Base-by-base conservation (phyloP, 2,888 invertebrate species). In the Mythimna albipuncta region DNA sequence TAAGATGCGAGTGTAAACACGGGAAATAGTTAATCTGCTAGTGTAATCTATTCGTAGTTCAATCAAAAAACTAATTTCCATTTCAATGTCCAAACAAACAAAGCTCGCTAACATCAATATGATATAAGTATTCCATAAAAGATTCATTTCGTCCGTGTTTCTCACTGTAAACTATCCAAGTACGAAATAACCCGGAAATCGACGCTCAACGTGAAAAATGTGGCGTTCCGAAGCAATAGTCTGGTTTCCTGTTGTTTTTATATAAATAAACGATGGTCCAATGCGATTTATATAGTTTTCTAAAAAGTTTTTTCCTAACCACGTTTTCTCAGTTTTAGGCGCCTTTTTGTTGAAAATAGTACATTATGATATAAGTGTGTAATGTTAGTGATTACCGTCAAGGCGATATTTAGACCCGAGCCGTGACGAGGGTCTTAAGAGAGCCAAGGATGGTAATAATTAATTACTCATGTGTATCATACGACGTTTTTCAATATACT, bases 121-220 rank as follows among this genome's bases (percentile, higher is more conserved):
- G 16, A 64, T 63, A 9, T 38, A 62, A 59, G 58, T 55, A 47
- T 68, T 75, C 54, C 47, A 74, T 26, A 55, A 54, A 74, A 71
- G 72, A 83, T 74, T 70, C 38, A 71, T 77, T 77, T 72, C 77
- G 44, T 75, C 32, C 57, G 59, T 70, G 52, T 78, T 74, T 59
- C 70, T 61, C 75, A 64, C 55, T 81, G 71, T 72, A 75, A 81
- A 82, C 77, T 84, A 84, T 65, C 63, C 69, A 58, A 67, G 75
- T 75, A 57, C 68, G 64, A 72, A 83, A 85, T 80, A 77, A 72
- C 44, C 75, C 77, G 85, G 82, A 84, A 82, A 82, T 85, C 77
- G 80, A 77, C 84, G 72, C 66, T 69, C 72, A 69, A 69, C 69
- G 84, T 80, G 84, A 82, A 82, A 83, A 79, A 85, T 85, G 77